Evolutionary conservation across 2,113 vertebrate species (phyloP).

Genomic region (Zeus faber): DNA sequence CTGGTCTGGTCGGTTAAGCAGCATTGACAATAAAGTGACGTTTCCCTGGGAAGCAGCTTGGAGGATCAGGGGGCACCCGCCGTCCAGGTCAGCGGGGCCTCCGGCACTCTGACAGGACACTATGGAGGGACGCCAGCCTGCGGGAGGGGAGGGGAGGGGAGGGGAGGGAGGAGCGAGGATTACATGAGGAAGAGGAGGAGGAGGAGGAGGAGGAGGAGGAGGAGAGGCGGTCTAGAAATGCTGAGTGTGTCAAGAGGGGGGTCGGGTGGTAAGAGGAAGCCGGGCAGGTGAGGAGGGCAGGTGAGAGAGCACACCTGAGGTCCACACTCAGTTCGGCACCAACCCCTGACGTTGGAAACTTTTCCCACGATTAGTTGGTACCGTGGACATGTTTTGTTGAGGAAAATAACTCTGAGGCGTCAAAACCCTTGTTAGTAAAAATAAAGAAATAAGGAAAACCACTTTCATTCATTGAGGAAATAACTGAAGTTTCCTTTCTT

Average conservation of each 20-base stretch:
- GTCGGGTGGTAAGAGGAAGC: too few species aligned
- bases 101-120: conserved; percentile 88
- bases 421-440: too few species aligned
- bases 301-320: conserved; percentile 33
- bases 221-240: conserved; percentile 48
- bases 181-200: conserved; percentile 37
- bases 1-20: conserved; percentile 96
- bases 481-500: too few species aligned
- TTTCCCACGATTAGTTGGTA: too few species aligned
- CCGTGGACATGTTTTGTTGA: too few species aligned
- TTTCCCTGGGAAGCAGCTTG: conserved; percentile 99
- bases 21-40: conserved; percentile 99
- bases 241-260: conserved; percentile 21
- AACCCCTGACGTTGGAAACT: too few species aligned
- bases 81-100: conserved; percentile 99
- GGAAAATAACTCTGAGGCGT: too few species aligned
- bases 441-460: too few species aligned
- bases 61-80: conserved; percentile 96
- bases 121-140: conserved; percentile 99
- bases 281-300: conserved; percentile 6
- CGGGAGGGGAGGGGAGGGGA: conserved; percentile 50
- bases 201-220: conserved; percentile 31
- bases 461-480: too few species aligned
- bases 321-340: conserved; percentile 1
- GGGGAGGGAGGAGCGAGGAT: conserved; percentile 46